Conservation (phyloP, 2,888 invertebrate species). For the Germaria angustata region DNA sequence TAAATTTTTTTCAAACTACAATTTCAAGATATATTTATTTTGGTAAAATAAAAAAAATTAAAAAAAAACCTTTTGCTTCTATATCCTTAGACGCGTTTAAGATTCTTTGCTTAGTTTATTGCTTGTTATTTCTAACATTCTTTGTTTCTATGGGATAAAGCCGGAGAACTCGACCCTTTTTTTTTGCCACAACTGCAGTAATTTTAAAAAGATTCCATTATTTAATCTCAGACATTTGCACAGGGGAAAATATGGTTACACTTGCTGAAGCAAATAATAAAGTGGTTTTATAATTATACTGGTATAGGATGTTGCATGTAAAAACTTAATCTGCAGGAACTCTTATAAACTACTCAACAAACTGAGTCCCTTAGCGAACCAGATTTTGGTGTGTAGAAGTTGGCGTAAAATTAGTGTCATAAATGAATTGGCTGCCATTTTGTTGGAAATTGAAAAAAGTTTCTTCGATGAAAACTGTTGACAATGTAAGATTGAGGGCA, state of each 20-base stretch:
- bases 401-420: too few species aligned
- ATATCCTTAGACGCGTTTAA: background rate
- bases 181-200: slow-evolving; percentile 20
- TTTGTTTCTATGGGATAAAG: background rate
- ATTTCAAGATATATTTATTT: background rate
- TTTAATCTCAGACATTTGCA: background rate
- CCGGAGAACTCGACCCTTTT: slow-evolving; percentile 31
- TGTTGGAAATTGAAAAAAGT: too few species aligned
- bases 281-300: background rate
- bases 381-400: too few species aligned
- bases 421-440: too few species aligned
- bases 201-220: background rate
- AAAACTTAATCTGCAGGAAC: too few species aligned
- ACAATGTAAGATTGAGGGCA: too few species aligned
- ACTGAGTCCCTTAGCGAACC: too few species aligned
- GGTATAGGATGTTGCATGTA: background rate
- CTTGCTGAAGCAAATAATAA: background rate
- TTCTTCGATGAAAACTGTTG: too few species aligned
- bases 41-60: background rate
- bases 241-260: background rate
- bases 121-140: too few species aligned
- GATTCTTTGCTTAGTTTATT: background rate
- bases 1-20: background rate
- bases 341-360: too few species aligned
- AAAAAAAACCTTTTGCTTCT: background rate